These are phyloP conservation scores for Axis porcinus DNA, from an alignment of 2,113 vertebrate genomes.

Conservation along the genomic window DNA sequence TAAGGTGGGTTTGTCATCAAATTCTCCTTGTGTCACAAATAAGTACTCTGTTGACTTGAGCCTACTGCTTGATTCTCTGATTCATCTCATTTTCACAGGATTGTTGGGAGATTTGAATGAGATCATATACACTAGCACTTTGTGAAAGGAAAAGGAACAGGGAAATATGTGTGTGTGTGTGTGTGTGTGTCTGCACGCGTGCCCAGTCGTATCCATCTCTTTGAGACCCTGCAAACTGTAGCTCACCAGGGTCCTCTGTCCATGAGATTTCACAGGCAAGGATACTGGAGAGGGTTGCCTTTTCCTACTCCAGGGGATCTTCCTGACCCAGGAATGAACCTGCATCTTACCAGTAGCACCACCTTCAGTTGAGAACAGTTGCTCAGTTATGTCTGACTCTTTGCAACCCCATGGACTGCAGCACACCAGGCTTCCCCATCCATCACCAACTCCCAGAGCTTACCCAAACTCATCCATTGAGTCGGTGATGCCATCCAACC, in stretches of 20 bases:
- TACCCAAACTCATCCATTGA: background rate
- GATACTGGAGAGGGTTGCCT: background rate
- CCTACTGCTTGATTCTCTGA: background rate
- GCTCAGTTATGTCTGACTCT: background rate
- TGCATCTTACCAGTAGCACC: background rate
- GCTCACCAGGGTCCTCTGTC: background rate
- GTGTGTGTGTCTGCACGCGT: fast-evolving
- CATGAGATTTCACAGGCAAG: background rate
- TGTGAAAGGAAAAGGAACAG: background rate
- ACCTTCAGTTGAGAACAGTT: background rate
- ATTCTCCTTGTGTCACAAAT: background rate
- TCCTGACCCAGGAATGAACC: background rate
- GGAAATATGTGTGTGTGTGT: background rate
- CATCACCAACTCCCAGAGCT: background rate
- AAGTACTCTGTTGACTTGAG: background rate
- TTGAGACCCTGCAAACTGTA: background rate
- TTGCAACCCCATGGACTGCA: background rate
- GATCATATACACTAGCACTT: background rate
- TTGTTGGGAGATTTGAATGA: background rate
- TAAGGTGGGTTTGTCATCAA: background rate
- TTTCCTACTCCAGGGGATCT: background rate
- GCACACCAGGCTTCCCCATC: background rate
- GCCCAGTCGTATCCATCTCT: background rate
- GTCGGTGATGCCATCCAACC: background rate
- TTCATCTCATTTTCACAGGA: background rate